Conservation (phyloP, 2,113 vertebrate species). For the Pygoscelis adeliae region DNA sequence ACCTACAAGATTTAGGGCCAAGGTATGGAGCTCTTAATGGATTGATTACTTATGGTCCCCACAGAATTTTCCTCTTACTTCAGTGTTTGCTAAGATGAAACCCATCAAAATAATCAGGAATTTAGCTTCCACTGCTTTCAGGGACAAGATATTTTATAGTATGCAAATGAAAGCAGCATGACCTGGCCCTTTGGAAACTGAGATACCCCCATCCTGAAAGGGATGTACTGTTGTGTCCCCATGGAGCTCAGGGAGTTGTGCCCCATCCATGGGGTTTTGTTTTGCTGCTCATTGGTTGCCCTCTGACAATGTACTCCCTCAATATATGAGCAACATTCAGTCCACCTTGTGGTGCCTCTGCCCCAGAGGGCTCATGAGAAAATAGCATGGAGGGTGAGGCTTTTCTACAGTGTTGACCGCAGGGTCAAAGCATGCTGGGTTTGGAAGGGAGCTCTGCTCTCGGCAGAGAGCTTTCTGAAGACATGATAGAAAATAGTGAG, state of each 20-base stretch:
- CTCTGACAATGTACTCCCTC: background rate
- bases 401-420: background rate
- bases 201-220: background rate
- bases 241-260: background rate
- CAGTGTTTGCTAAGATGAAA: background rate
- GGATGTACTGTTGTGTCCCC: background rate
- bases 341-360: background rate
- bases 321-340: background rate
- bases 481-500: fast-evolving
- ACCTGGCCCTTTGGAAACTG: fast-evolving
- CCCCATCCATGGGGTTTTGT: background rate
- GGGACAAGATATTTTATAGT: background rate
- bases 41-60: background rate
- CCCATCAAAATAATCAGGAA: background rate
- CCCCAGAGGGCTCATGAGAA: background rate
- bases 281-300: background rate
- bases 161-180: background rate
- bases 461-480: background rate
- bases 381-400: background rate
- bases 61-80: background rate
- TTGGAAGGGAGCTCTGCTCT: background rate
- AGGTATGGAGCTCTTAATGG: background rate
- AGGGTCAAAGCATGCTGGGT: background rate
- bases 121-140: background rate
- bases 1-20: background rate